phyloP scores from a whole-genome alignment of 2,888 invertebrate genomes.

The Drosophila subquinaria region DNA sequence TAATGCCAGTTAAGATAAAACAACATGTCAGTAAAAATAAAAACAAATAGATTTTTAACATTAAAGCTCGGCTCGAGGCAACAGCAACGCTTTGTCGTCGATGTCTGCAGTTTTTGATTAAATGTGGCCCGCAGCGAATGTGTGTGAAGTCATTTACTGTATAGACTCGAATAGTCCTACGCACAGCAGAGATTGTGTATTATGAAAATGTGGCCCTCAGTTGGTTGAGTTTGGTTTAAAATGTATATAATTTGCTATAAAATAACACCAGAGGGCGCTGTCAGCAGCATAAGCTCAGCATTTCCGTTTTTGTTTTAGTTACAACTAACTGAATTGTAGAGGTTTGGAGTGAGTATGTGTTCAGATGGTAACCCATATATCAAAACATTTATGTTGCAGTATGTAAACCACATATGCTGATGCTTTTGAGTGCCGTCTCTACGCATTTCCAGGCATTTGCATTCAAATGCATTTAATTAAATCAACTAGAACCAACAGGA shows the following conservation, averaged over 20 bases:
- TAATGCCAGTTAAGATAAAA: slow-evolving; percentile 26
- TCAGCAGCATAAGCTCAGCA: slow-evolving; percentile 74
- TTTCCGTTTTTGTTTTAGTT: slow-evolving; percentile 75
- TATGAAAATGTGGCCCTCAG: slow-evolving; percentile 56
- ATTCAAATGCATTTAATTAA: slow-evolving; percentile 83
- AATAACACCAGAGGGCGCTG: slow-evolving; percentile 76
- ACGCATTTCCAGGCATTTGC: slow-evolving; percentile 72
- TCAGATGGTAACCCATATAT: slow-evolving; percentile 39
- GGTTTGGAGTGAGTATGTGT: slow-evolving; percentile 5
- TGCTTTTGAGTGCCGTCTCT: slow-evolving; percentile 58
- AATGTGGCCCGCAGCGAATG: slow-evolving; percentile 66
- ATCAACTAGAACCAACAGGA: slow-evolving; percentile 78
- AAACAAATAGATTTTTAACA: slow-evolving; percentile 33
- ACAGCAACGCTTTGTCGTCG: slow-evolving; percentile 28
- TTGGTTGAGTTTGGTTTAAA: slow-evolving; percentile 3
- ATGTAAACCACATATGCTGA: slow-evolving; percentile 67
- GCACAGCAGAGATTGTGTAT: slow-evolving; percentile 35
- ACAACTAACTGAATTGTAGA: slow-evolving; percentile 53
- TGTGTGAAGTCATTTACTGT: not conserved
- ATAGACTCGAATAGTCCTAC: slow-evolving; percentile 12
- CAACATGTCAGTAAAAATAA: slow-evolving; percentile 16
- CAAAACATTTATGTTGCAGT: slow-evolving; percentile 58
- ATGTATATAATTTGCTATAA: slow-evolving; percentile 64
- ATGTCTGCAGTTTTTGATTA: slow-evolving; percentile 67
- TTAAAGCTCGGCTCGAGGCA: slow-evolving; percentile 36